Percentiles rank a stretch among this genome's conserved stretches.
Conservation (phyloP, 2,797 vertebrate species). For the Acomys russatus region DNA sequence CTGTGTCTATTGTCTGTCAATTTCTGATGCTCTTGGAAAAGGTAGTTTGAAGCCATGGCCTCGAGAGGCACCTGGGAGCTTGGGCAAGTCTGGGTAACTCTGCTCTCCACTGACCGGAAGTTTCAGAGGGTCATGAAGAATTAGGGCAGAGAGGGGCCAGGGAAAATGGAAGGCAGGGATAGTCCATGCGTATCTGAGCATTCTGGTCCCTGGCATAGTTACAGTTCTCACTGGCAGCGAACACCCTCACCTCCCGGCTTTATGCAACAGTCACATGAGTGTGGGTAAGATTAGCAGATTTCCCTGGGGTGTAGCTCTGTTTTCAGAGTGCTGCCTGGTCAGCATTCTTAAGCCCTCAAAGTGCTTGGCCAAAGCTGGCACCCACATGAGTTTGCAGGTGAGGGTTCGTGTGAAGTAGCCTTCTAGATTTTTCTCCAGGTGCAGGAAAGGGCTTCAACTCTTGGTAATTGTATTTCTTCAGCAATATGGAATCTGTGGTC, state of each 20-base stretch:
- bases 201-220: neutral
- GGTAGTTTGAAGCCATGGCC: neutral
- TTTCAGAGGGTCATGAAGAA: neutral
- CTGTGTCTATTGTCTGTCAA: neutral
- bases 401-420: neutral
- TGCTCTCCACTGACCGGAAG: neutral
- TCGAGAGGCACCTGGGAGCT: neutral
- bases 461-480: neutral
- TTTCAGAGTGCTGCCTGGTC: neutral
- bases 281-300: neutral
- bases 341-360: neutral
- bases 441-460: neutral
- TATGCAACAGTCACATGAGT: neutral
- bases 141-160: neutral
- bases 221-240: neutral
- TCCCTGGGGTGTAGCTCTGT: neutral
- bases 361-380: neutral
- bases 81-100: neutral
- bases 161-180: neutral
- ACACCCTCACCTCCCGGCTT: slow-evolving; percentile 7
- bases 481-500: neutral
- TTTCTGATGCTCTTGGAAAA: neutral
- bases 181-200: neutral
- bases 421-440: neutral
- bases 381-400: neutral